Conservation (phyloP, 2,797 vertebrate species). For the Macroramphosus scolopax region DNA sequence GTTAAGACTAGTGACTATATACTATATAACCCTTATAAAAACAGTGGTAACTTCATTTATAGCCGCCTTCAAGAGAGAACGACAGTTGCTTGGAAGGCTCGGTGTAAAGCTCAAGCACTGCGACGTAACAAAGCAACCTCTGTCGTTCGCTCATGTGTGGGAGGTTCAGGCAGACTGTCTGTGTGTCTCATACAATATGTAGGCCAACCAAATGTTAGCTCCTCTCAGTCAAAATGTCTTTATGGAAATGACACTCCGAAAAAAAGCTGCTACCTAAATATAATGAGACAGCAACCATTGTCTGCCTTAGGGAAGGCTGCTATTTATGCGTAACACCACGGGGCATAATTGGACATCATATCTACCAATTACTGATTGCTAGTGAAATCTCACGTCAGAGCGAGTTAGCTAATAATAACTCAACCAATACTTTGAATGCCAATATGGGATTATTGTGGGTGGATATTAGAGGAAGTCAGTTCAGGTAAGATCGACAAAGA, state of each 20-base stretch:
- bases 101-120: too few species aligned
- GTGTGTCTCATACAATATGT: slow-evolving; percentile 31
- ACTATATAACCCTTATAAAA: too few species aligned
- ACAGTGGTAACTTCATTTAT: background rate
- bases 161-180: slow-evolving; percentile 22
- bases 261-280: slow-evolving; percentile 39
- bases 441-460: background rate
- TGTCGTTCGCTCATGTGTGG: slow-evolving; percentile 14
- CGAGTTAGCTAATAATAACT: slow-evolving; percentile 20
- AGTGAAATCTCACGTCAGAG: slow-evolving; percentile 38
- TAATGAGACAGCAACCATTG: slow-evolving; percentile 45
- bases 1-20: slow-evolving; percentile 8
- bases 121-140: slow-evolving; percentile 24
- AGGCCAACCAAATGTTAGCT: slow-evolving; percentile 39
- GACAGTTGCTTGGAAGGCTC: too few species aligned
- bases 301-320: slow-evolving; percentile 26
- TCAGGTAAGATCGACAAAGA: too few species aligned
- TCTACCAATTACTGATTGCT: slow-evolving; percentile 42
- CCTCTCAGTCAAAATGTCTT: slow-evolving; percentile 26
- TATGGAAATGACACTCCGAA: slow-evolving; percentile 25
- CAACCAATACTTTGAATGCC: slow-evolving; percentile 13
- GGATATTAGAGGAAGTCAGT: too few species aligned
- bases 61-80: background rate
- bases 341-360: slow-evolving; percentile 42
- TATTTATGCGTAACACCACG: slow-evolving; percentile 41